These are phyloP conservation scores for Trissolcus japonicus DNA, from an alignment of 2,888 invertebrate species.

Conservation along the genomic window DNA sequence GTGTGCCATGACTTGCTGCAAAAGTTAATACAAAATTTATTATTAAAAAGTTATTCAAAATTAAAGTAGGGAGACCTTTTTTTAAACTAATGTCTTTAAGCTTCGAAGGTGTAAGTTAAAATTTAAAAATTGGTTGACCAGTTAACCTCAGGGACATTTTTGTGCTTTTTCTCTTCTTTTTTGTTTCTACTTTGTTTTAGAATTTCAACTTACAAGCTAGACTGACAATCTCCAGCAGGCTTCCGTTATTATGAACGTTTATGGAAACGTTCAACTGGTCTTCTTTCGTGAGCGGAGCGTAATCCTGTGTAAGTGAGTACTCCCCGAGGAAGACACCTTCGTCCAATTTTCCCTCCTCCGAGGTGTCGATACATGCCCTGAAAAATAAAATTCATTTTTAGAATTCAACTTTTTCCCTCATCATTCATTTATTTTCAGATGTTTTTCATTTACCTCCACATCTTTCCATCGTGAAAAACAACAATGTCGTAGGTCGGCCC, in stretches of 20 bases:
- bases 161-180: too few species aligned
- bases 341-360: conserved; percentile 88
- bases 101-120: too few species aligned
- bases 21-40: too few species aligned
- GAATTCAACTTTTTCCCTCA: too few species aligned
- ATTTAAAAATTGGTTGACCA: too few species aligned
- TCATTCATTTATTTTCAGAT: too few species aligned
- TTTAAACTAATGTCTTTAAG: too few species aligned
- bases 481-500: conserved; percentile 96
- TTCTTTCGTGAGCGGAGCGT: conserved; percentile 84
- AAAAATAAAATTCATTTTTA: too few species aligned
- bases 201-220: conserved; percentile 90
- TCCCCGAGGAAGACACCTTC: conserved; percentile 87
- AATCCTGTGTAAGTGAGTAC: conserved; percentile 88
- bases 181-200: too few species aligned
- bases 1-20: conserved; percentile 95
- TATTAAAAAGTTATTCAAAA: too few species aligned
- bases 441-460: conserved; percentile 95
- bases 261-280: conserved; percentile 92
- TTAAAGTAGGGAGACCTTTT: too few species aligned
- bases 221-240: conserved; percentile 93
- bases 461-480: conserved; percentile 92
- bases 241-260: conserved; percentile 94
- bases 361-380: conserved; percentile 90
- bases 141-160: too few species aligned